Percentiles rank a stretch among this genome's conserved stretches.
These are phyloP conservation scores for Mixornis gularis DNA, from an alignment of 2,113 vertebrate species.

Conservation along the genomic window DNA sequence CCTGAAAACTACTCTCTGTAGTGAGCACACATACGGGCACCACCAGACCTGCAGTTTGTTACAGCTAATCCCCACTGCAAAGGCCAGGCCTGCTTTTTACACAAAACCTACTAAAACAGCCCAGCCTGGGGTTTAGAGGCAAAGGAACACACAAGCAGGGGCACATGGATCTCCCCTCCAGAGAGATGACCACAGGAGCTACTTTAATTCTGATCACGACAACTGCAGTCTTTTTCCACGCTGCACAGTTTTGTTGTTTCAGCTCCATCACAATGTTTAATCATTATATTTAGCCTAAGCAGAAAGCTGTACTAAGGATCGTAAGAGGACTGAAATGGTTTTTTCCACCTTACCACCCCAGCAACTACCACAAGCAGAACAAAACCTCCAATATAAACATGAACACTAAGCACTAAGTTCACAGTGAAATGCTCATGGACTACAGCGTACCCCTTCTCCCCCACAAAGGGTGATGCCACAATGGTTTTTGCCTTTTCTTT, in stretches of 20 bases:
- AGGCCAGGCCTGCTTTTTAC: background rate
- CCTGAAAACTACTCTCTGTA: background rate
- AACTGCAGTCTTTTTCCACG: background rate
- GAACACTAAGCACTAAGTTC: background rate
- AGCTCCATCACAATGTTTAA: background rate
- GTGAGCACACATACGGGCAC: fast-evolving
- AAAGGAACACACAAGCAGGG: background rate
- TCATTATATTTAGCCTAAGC: too few species aligned
- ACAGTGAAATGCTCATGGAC: background rate
- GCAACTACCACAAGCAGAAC: background rate
- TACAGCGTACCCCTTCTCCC: too few species aligned
- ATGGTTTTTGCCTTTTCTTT: background rate
- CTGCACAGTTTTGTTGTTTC: background rate
- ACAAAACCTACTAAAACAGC: background rate
- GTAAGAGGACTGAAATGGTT: background rate
- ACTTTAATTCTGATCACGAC: background rate
- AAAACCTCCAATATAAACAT: background rate
- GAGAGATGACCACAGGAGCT: background rate
- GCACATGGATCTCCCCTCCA: background rate
- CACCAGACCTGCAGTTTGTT: background rate
- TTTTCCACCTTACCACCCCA: background rate
- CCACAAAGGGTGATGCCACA: background rate
- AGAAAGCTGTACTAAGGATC: background rate
- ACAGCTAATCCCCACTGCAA: background rate
- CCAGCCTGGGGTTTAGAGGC: background rate